phyloP scores from a whole-genome alignment of 2,113 vertebrate genomes.

The Arothron firmamentum region DNA sequence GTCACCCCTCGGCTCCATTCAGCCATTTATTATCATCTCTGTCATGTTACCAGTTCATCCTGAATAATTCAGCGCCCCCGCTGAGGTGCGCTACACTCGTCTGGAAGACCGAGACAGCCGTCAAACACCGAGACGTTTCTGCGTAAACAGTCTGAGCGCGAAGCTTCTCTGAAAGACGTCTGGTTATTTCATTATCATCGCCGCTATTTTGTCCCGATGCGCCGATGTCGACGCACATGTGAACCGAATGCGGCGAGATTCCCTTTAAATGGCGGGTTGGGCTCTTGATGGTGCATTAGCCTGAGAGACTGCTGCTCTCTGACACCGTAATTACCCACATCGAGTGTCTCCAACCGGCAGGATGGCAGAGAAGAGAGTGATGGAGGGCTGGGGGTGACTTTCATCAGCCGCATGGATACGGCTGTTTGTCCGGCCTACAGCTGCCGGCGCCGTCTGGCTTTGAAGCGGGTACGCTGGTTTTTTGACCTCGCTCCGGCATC shows the following conservation, averaged over 20 bases:
- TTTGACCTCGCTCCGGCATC: constrained; percentile 15
- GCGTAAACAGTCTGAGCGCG: constrained; percentile 7
- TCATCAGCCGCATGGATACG: constrained; percentile 38
- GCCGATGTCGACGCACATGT: constrained; percentile 24
- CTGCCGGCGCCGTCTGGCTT: constrained; percentile 34
- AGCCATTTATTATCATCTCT: constrained; percentile 30
- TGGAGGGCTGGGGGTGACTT: constrained; percentile 59
- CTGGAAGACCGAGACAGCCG: constrained; percentile 47
- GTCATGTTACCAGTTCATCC: constrained; percentile 23
- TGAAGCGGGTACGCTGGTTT: constrained; percentile 24
- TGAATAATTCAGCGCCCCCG: constrained; percentile 57
- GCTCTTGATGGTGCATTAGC: constrained; percentile 65
- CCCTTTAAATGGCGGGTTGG: constrained; percentile 60
- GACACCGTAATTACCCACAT: constrained; percentile 65
- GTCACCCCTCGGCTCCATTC: constrained; percentile 20
- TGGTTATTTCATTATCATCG: neutral
- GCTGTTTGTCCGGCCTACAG: constrained; percentile 26
- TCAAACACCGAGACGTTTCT: constrained; percentile 53
- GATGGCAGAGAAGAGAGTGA: constrained; percentile 40
- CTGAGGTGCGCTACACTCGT: constrained; percentile 34
- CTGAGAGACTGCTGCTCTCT: constrained; percentile 54
- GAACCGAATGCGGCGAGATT: constrained; percentile 52
- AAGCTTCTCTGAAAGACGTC: neutral
- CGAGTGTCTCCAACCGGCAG: constrained; percentile 53
- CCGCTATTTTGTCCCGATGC: neutral